phyloP scores from a whole-genome alignment of 2,113 vertebrate genomes.

The Neotragus pygmaeus region DNA sequence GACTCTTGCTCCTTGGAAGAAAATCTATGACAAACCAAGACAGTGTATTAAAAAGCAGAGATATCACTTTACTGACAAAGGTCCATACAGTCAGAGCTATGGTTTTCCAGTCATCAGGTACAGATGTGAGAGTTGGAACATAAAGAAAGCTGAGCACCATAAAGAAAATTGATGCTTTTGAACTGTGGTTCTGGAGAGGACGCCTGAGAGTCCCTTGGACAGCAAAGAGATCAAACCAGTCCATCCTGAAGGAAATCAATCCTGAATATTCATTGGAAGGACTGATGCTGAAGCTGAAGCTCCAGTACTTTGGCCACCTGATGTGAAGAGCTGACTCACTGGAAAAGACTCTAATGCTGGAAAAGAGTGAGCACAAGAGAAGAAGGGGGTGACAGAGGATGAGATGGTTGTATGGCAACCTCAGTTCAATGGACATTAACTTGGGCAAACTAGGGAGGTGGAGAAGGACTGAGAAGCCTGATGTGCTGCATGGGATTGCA shows the following conservation, averaged over 20 bases:
- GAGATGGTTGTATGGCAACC: not conserved
- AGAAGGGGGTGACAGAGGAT: not conserved
- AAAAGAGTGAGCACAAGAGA: not conserved
- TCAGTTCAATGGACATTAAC: not conserved
- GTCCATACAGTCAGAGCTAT: not conserved
- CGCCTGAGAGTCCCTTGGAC: not conserved
- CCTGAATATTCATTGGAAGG: not conserved
- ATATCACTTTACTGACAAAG: not conserved
- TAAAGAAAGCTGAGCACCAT: not conserved
- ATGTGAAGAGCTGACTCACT: fast-evolving
- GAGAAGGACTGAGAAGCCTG: not conserved
- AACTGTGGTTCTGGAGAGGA: not conserved
- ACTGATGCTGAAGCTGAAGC: not conserved
- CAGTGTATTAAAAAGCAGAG: not conserved
- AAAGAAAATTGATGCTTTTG: not conserved
- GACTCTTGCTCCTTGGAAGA: not conserved
- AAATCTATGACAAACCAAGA: not conserved
- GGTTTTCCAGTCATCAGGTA: not conserved
- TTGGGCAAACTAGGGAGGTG: not conserved
- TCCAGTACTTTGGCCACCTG: not conserved
- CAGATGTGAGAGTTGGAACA: not conserved
- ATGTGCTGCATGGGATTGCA: not conserved
- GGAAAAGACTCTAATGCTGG: not conserved
- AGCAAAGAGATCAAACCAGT: not conserved
- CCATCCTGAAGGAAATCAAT: not conserved